phyloP scores from a whole-genome alignment of 2,888 invertebrate species.

The Platycnemis pennipes region DNA sequence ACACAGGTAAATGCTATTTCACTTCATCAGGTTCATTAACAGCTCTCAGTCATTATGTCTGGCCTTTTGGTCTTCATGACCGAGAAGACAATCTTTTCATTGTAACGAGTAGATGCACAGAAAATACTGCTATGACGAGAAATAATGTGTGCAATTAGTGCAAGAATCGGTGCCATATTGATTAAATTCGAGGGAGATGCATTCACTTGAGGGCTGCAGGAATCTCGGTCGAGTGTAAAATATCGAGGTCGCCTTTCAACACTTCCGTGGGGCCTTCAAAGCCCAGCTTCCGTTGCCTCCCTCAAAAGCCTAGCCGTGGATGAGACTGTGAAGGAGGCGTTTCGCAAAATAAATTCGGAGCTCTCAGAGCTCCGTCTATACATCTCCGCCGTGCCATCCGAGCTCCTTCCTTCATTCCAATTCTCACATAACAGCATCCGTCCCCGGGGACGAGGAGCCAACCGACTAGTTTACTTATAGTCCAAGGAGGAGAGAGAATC shows the following conservation, averaged over 20 bases:
- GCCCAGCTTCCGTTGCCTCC: background rate
- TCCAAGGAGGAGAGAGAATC: conserved; percentile 8
- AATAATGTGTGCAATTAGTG: too few species aligned
- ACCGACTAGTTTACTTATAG: conserved; percentile 5
- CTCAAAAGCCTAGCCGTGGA: background rate
- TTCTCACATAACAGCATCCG: conserved; percentile 12
- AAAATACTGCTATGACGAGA: too few species aligned
- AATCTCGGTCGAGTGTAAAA: background rate
- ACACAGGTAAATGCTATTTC: too few species aligned
- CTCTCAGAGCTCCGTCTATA: background rate
- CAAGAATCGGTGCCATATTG: too few species aligned
- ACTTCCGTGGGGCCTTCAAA: background rate
- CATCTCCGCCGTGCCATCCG: background rate
- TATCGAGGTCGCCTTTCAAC: background rate
- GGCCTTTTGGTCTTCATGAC: too few species aligned
- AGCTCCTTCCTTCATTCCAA: background rate
- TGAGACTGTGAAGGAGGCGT: background rate
- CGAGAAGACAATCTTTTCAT: too few species aligned
- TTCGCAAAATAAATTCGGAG: background rate
- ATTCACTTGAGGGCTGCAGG: background rate
- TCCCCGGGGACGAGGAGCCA: background rate
- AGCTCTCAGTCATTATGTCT: too few species aligned
- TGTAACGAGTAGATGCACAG: too few species aligned
- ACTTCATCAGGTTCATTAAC: too few species aligned
- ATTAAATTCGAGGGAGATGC: too few species aligned